Evolutionary conservation across 2,113 vertebrate species (phyloP).

Genomic region (Malurus melanocephalus): DNA sequence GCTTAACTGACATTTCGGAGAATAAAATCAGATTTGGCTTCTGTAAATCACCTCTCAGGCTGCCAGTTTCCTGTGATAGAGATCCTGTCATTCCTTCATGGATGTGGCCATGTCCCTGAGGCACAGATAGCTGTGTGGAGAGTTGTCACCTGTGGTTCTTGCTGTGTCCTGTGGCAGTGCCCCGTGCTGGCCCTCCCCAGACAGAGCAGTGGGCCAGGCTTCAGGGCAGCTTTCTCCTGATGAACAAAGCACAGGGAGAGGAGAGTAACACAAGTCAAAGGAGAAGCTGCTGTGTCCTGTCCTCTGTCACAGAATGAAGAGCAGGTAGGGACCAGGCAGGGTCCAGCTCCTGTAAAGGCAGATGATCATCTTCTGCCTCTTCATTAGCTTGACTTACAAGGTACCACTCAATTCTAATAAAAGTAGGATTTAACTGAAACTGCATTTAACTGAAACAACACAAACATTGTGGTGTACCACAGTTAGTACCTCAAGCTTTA

Average conservation of each 20-base stretch:
- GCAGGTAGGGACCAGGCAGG: background rate
- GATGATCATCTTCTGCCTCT: background rate
- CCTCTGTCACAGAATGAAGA: background rate
- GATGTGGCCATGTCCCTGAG: background rate
- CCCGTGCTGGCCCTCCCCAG: background rate
- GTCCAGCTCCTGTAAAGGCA: background rate
- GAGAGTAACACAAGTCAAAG: background rate
- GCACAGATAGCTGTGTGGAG: background rate
- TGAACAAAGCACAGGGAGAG: background rate
- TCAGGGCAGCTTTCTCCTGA: background rate
- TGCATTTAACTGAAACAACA: background rate
- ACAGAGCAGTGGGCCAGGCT: background rate
- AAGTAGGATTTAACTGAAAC: background rate
- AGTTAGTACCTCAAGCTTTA: background rate
- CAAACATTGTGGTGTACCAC: background rate
- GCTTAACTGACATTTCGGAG: background rate
- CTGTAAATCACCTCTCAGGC: background rate
- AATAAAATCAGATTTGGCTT: background rate
- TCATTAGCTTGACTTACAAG: background rate
- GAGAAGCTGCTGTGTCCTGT: background rate
- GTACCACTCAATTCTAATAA: background rate
- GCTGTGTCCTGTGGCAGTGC: background rate
- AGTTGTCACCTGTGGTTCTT: background rate
- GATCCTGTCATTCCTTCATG: background rate
- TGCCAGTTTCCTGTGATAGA: background rate